Evolutionary conservation across 2,113 vertebrate genomes (phyloP).

Genomic region (Varanus komodoensis): DNA sequence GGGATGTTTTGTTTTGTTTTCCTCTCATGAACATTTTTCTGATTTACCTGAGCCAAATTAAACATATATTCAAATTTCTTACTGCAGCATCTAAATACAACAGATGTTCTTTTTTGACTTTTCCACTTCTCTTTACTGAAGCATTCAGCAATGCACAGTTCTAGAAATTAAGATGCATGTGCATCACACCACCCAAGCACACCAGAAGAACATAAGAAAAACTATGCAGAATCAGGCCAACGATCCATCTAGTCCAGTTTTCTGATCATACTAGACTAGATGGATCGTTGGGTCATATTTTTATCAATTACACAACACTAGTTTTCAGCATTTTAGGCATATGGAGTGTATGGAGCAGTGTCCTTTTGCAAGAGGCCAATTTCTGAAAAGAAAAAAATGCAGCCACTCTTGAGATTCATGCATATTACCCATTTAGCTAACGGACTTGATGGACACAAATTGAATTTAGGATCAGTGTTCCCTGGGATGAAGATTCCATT

Average conservation of each 20-base stretch:
- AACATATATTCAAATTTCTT: slow-evolving; percentile 21
- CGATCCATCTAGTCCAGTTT: too few species aligned
- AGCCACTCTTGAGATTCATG: background rate
- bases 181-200: too few species aligned
- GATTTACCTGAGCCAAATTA: slow-evolving; percentile 9
- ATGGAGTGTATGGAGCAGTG: background rate
- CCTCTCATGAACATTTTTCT: slow-evolving; percentile 23
- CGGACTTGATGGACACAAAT: background rate
- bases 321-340: background rate
- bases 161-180: background rate
- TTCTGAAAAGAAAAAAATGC: background rate
- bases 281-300: background rate
- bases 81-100: slow-evolving; percentile 10
- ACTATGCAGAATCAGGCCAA: too few species aligned
- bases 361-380: background rate
- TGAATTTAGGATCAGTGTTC: too few species aligned
- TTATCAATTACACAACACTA: background rate
- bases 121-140: slow-evolving; percentile 13
- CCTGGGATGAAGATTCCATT: too few species aligned
- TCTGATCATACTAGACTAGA: too few species aligned
- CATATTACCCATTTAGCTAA: too few species aligned
- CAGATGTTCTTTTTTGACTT: slow-evolving; percentile 22
- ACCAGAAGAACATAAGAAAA: too few species aligned
- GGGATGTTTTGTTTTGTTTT: background rate
- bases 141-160: background rate